Base-by-base conservation (phyloP, 2,113 vertebrate genomes). In the Puntigrus tetrazona region DNA sequence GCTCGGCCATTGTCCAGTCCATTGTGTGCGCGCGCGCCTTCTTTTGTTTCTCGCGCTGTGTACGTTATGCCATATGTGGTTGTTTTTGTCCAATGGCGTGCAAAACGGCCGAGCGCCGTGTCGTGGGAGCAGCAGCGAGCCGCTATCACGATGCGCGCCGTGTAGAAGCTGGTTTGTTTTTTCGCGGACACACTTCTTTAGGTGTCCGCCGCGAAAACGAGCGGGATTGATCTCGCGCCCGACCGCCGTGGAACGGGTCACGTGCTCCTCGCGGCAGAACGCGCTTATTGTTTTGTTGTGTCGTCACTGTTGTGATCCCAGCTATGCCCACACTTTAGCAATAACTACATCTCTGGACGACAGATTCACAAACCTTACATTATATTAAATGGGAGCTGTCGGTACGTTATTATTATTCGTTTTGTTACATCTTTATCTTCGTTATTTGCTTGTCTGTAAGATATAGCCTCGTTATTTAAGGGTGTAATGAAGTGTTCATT, bases 11-110 rank as follows among this genome's bases (percentile, higher is more conserved):
- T 69, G 79, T 81, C 70, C 79, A 36, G 29, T 20, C 31, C 79
- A 36, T n/a, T 52, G 79, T 81, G 45, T 55, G 50, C 4, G 50
- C 9, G 41, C 9, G 38, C 5, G n/a, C n/a, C 47, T 83, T 61
- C 83, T 86, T 89, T 86, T 89, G 87, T 88, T 84, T 81, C 27
- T 41, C 70, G 59, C 67, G 27, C 36, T 82, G 67, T 52, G 7
- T 67, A 16, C 36, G 34, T 31, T 83, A 41, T 13, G 45, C 67
- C 43, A 74, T 52, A 38, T 61, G 78, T 81, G 50, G 43, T 36
- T 73, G 81, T 83, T 84, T 85, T 55, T 50, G 52, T 41, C 29
- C 67, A 29, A 29, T 52, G 31, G 34, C 41, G 43, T 29, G 43
- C 22, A 41, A 69, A 78, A 43, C 34, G 36, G n/a, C 9, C n/a